Conservation (phyloP, 2,888 invertebrate species). For the Megamerina dolium region DNA sequence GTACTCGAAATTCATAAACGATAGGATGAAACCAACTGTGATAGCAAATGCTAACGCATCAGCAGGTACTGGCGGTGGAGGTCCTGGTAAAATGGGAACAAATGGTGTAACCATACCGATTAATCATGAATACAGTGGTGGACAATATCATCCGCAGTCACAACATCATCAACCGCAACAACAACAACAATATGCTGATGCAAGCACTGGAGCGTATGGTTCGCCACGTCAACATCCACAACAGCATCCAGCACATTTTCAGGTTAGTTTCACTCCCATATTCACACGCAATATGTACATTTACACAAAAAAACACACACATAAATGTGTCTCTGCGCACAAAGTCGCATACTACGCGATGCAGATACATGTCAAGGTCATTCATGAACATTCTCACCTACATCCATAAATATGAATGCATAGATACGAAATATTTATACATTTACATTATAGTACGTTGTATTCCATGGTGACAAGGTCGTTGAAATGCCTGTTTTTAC, state of each 20-base stretch:
- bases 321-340: too few species aligned
- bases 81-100: constrained; percentile 12
- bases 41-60: constrained; percentile 32
- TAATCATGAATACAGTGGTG: constrained; percentile 30
- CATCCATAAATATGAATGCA: too few species aligned
- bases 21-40: constrained; percentile 44
- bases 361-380: constrained; percentile 3
- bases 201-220: constrained; percentile 17
- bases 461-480: not conserved
- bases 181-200: constrained; percentile 19
- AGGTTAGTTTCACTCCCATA: constrained; percentile 24
- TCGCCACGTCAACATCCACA: constrained; percentile 25
- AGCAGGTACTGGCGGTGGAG: constrained; percentile 20
- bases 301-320: not conserved
- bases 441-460: not conserved
- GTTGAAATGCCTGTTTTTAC: constrained; percentile 9
- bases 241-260: constrained; percentile 25
- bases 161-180: constrained; percentile 19
- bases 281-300: not conserved
- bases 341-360: too few species aligned
- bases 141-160: constrained; percentile 17
- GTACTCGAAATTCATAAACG: too few species aligned
- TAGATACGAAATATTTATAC: not conserved
- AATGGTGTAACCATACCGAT: constrained; percentile 37
- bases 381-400: too few species aligned